These are phyloP conservation scores for Leptinotarsa juncta DNA, from an alignment of 2,888 invertebrate genomes.

Conservation along the genomic window DNA sequence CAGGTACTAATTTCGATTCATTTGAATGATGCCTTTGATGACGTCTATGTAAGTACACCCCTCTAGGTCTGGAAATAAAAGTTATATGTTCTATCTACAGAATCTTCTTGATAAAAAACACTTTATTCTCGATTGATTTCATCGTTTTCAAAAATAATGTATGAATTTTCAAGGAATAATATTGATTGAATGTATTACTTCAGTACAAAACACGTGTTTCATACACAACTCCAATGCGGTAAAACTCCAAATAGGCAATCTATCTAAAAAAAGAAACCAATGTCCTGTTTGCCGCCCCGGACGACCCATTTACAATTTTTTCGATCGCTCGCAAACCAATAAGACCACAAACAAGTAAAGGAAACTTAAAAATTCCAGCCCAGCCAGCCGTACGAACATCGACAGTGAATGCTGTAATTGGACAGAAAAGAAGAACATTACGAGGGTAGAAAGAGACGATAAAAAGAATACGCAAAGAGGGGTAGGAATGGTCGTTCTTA, in stretches of 20 bases:
- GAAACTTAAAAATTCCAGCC: slow-evolving; percentile 43
- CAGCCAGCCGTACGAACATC: slow-evolving; percentile 30
- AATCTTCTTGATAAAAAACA: no score
- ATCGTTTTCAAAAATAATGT: no score
- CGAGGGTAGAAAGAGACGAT: slow-evolving; percentile 48
- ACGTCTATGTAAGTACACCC: no score
- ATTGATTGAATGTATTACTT: not conserved
- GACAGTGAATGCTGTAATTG: slow-evolving; percentile 46
- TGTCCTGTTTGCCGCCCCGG: slow-evolving; percentile 25
- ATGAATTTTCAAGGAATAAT: not conserved
- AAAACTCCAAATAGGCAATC: slow-evolving; percentile 7
- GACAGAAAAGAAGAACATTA: slow-evolving; percentile 52
- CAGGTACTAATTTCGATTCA: no score
- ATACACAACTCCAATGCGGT: slow-evolving; percentile 3
- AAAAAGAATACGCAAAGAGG: slow-evolving; percentile 49
- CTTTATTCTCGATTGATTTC: no score
- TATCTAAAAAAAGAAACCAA: slow-evolving; percentile 9
- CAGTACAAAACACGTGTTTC: not conserved
- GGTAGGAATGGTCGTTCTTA: slow-evolving; percentile 54
- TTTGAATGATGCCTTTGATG: no score
- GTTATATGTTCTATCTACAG: no score
- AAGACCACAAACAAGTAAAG: slow-evolving; percentile 39
- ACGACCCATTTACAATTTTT: slow-evolving; percentile 32
- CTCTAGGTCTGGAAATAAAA: no score
- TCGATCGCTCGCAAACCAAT: slow-evolving; percentile 41